phyloP scores from a whole-genome alignment of 2,888 invertebrate genomes.

The Hypena proboscidalis region DNA sequence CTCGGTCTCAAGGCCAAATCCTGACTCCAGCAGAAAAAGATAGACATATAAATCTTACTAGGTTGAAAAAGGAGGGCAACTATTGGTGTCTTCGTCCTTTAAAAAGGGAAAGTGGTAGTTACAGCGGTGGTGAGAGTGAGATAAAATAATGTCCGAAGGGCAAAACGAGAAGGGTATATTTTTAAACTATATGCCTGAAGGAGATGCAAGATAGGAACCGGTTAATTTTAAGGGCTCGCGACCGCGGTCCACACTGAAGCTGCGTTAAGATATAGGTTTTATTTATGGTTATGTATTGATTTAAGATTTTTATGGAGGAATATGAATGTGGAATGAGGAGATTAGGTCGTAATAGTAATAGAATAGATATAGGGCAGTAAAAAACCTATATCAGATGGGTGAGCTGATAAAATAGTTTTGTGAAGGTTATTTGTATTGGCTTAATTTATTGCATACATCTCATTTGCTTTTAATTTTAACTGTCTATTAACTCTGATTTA shows the following conservation, averaged over 20 bases:
- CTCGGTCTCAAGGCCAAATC: conserved; percentile 82
- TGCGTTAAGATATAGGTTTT: conserved; percentile 61
- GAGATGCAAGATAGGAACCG: conserved; percentile 67
- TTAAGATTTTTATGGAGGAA: conserved; percentile 57
- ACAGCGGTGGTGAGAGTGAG: conserved; percentile 79
- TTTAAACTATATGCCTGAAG: conserved; percentile 36
- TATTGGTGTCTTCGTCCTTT: conserved; percentile 81
- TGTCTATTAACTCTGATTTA: too few relatives aligned
- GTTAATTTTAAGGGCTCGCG: conserved; percentile 83
- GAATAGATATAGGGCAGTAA: conserved; percentile 18
- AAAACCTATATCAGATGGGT: conserved; percentile 5
- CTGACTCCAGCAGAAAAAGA: conserved; percentile 66
- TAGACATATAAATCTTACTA: conserved; percentile 29
- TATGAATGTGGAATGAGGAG: conserved; percentile 30
- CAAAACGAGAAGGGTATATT: conserved; percentile 56
- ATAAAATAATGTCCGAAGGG: conserved; percentile 81
- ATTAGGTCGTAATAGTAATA: conserved; percentile 21
- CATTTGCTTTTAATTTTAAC: too few relatives aligned
- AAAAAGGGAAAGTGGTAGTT: conserved; percentile 84
- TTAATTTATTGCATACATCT: background rate
- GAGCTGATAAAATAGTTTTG: conserved; percentile 4
- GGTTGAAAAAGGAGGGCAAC: conserved; percentile 47
- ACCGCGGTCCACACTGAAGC: conserved; percentile 70
- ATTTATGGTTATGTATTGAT: conserved; percentile 74
- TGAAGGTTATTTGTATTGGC: background rate